Base-by-base conservation (phyloP, 2,113 vertebrate genomes). In the Phaethon lepturus region DNA sequence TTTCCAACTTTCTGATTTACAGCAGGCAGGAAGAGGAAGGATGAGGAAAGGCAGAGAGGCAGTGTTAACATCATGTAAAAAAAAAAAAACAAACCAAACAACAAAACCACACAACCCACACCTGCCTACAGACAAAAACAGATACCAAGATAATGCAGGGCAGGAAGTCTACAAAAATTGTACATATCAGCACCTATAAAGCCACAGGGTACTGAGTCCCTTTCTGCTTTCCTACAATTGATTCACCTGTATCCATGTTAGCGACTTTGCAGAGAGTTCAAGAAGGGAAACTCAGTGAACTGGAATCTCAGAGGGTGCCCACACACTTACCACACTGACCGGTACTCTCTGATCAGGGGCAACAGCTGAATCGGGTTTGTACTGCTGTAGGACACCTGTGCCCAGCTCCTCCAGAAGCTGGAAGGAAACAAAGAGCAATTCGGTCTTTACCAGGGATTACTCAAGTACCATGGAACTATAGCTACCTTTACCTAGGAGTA, bases 351-450 rank as follows among this genome's bases (percentile, higher is more conserved):
- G 96, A 38, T 91, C 97, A 28, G 98, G 97, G 6, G 98, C 78
- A 20, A 94, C 16, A 0, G 82, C 82, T 47, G 97, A 98, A 45
- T 99, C 99, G 1, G 98, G 88, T 92, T 99, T 99, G 97, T 99
- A 98, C 86, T 99, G 99, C 76, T 99, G 99, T 56, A 99, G 99
- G 72, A 99, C 98, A 6, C 99, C 99, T 1, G 98, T 99, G 42
- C 99, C 99, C 91, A 99, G 97, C 97, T 99, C 99, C 97, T 99
- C 99, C 62, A 99, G 97, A 63, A 99, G 98, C 99, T 99, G 93
- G 75, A 91, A 62, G 64, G 86, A 49, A 49, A 95, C 55, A 86
- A 64, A 87, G 95, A 76, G 33, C 60, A 94, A 89, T 4, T 0
- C 55, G 66, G n/a, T 35, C 52, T 64, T 68, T 45, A 92, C 44